A percentile compares a stretch with the other conserved stretches of the same genome.
These are phyloP conservation scores for Alloplasta piceator DNA, from an alignment of 2,888 invertebrate genomes.

Conservation along the genomic window DNA sequence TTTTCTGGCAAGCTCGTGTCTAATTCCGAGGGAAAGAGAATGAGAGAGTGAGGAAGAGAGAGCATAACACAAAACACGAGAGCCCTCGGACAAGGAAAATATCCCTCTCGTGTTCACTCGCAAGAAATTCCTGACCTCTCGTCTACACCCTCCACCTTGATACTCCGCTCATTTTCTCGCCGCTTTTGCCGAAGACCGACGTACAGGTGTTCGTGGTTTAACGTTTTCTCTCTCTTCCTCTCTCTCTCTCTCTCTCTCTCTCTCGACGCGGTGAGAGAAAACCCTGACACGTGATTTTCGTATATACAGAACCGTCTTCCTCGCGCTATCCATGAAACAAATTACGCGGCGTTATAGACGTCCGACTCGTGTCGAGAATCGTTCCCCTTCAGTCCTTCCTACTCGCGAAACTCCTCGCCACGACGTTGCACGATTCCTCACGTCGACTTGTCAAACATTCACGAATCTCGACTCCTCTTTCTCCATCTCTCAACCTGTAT, in stretches of 20 bases:
- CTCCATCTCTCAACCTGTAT: slow-evolving; percentile 8
- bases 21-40: slow-evolving; percentile 41
- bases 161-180: slow-evolving; percentile 49
- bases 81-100: background rate
- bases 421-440: slow-evolving; percentile 63
- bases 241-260: slow-evolving; percentile 33
- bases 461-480: slow-evolving; percentile 49
- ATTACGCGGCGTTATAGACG: slow-evolving; percentile 60
- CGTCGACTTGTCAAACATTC: slow-evolving; percentile 53
- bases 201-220: slow-evolving; percentile 69
- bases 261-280: slow-evolving; percentile 32
- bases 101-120: slow-evolving; percentile 28
- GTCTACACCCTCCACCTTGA: slow-evolving; percentile 9
- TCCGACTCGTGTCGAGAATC: slow-evolving; percentile 62
- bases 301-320: slow-evolving; percentile 22
- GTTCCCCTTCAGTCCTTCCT: slow-evolving; percentile 59
- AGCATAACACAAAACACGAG: slow-evolving; percentile 55
- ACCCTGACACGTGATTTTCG: slow-evolving; percentile 64
- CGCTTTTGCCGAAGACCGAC: slow-evolving; percentile 57
- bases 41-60: slow-evolving; percentile 56
- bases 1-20: slow-evolving; percentile 46
- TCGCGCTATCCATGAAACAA: slow-evolving; percentile 33
- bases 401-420: slow-evolving; percentile 57
- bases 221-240: slow-evolving; percentile 49
- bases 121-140: background rate